phyloP scores from a whole-genome alignment of 1,140 invertebrate species.

The Oscheius sp. region DNA sequence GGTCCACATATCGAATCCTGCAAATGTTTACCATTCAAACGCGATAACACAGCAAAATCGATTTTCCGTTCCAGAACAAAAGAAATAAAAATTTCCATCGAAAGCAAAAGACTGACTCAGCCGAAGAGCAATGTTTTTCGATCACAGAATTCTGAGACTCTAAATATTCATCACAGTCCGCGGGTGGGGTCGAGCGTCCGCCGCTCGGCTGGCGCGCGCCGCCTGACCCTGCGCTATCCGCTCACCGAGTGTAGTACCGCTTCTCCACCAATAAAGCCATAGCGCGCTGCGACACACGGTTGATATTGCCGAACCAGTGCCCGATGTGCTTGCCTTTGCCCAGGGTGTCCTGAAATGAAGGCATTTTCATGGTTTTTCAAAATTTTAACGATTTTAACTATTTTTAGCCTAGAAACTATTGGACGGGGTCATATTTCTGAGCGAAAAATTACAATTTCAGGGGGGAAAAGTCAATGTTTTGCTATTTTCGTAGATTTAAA shows the following conservation, averaged over 20 bases:
- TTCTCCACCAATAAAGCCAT: constrained; percentile 55
- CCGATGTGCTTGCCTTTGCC: constrained; percentile 45
- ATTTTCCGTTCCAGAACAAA: not conserved
- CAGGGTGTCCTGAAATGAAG: constrained; percentile 2
- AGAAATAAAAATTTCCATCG: not conserved
- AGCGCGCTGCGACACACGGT: constrained; percentile 57
- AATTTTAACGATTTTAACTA: constrained; percentile 11
- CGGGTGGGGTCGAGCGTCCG: not conserved
- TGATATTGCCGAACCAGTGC: constrained; percentile 55
- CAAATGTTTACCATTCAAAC: not conserved
- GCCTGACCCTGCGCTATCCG: not conserved
- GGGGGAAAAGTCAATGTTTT: too few species aligned
- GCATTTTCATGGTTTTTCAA: not conserved
- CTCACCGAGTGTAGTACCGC: constrained; percentile 54
- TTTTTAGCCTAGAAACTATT: not conserved
- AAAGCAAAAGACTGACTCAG: not conserved
- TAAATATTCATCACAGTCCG: not conserved
- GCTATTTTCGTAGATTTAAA: too few species aligned
- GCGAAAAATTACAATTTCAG: too few species aligned
- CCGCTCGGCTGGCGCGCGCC: not conserved
- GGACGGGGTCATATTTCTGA: too few species aligned
- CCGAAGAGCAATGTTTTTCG: not conserved
- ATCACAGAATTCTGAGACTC: constrained; percentile 17
- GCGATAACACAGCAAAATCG: not conserved
- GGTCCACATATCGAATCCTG: constrained; percentile 19